These are phyloP conservation scores for Pantherophis alleghaniensis DNA, from an alignment of 2,797 vertebrate species.

Conservation along the genomic window DNA sequence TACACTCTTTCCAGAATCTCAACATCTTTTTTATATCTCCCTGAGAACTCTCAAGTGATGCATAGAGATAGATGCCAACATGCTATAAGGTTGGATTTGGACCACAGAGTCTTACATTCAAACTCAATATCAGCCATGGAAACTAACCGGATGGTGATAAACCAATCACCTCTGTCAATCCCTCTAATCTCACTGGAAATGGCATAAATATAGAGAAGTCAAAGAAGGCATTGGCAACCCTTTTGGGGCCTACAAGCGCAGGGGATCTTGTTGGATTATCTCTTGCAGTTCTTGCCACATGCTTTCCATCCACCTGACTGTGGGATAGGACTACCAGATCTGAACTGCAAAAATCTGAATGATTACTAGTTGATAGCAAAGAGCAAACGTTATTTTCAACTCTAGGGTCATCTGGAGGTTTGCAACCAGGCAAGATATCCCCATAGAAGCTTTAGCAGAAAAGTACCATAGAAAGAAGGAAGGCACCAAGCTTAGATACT, in stretches of 20 bases:
- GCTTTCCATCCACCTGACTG: background rate
- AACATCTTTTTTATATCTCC: background rate
- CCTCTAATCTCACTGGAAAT: background rate
- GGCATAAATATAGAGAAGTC: background rate
- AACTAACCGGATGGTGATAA: background rate
- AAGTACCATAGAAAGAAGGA: no score
- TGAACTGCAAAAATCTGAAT: background rate
- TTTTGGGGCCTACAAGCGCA: no score
- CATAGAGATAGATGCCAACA: background rate
- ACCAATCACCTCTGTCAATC: background rate
- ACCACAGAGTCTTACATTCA: background rate
- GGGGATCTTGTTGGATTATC: no score
- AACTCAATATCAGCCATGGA: background rate
- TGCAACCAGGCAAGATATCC: background rate
- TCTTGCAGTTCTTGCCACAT: background rate
- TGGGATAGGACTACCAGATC: no score
- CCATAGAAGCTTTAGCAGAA: background rate
- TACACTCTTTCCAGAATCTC: no score
- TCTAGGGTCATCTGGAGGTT: background rate
- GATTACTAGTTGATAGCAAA: background rate
- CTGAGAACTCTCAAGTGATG: background rate
- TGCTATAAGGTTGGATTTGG: background rate
- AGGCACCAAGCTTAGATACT: no score
- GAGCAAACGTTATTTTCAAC: background rate
- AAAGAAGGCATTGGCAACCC: background rate